Base-by-base conservation (phyloP, 2,797 vertebrate species). In the Xenops minutus region DNA sequence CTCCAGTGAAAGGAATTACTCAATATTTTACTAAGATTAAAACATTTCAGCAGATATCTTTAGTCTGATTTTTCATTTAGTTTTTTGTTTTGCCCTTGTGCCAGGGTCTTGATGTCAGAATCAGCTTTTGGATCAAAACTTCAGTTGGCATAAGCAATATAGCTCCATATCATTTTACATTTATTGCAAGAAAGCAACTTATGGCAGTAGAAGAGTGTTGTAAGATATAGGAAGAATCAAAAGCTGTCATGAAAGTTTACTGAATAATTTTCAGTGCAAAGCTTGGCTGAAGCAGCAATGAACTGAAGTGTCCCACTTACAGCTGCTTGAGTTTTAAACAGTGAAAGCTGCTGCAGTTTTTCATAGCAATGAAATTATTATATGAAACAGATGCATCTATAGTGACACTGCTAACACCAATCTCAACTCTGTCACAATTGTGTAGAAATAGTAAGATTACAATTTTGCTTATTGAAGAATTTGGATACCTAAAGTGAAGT, bases 391-490 rank as follows among this genome's bases (percentile, higher is more conserved):
- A 88, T 52, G 52, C 5, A 3, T 91, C 58, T 49, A 75, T 87
- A 78, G 94, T 97, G 91, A 91, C 74, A 85, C 76, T 73, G 68
- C 79, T 95, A 92, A 85, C 81, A 93, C 56, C 12, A 9, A 94
- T 96, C 95, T 97, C 85, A 83, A 88, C 81, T 97, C 83, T 89
- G 72, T 84, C 85, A 91, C 54, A 89, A 85, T 87, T 77, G 49
- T 43, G 55, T 72, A 67, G 88, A 95, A 91, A 54, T 87, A 85
- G 75, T 64, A 94, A 97, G 92, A 96, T 92, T 75, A 37, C 41
- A 61, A 74, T 95, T 95, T 97, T 96, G 32, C 89, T 92, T 97
- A 94, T 81, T 85, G 96, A 97, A 97, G 96, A 93, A 81, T 91
- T 36, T 24, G 24, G 86, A 85, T 85, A 93, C 43, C 85, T 95